These are phyloP conservation scores for Limanda limanda DNA, from an alignment of 2,113 vertebrate genomes.

Conservation along the genomic window DNA sequence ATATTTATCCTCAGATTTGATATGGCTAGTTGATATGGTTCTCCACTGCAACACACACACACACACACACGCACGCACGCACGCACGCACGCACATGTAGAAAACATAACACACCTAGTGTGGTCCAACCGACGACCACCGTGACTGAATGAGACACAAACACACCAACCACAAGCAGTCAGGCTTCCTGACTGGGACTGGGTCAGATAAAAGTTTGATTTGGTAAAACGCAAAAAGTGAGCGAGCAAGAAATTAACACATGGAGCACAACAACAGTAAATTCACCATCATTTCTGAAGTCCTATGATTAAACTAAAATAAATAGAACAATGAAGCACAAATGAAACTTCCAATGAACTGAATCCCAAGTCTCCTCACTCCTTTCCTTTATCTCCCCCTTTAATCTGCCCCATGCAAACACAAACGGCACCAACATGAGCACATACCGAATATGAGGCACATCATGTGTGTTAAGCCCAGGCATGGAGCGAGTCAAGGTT, in stretches of 20 bases:
- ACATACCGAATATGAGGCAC: neutral
- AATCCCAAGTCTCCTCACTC: neutral
- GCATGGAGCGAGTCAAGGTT: constrained; percentile 61
- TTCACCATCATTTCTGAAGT: constrained; percentile 13
- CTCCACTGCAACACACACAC: constrained; percentile 28
- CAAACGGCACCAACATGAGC: constrained; percentile 8
- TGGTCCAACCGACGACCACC: constrained; percentile 73
- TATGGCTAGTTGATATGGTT: constrained; percentile 61
- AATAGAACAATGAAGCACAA: constrained; percentile 26
- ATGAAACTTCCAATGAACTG: constrained; percentile 3
- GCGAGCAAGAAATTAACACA: neutral
- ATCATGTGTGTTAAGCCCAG: constrained; percentile 30
- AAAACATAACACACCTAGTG: constrained; percentile 59
- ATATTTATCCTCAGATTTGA: constrained; percentile 70
- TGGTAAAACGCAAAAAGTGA: constrained; percentile 9
- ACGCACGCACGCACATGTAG: constrained; percentile 11
- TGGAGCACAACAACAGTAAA: neutral
- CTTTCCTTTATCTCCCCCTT: neutral
- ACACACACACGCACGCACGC: neutral
- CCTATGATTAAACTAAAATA: constrained; percentile 32
- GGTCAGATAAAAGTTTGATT: constrained; percentile 39
- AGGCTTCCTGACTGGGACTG: constrained; percentile 44
- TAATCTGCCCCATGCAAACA: neutral
- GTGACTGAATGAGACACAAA: constrained; percentile 65
- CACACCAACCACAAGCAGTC: constrained; percentile 59